phyloP scores from a whole-genome alignment of 2,888 invertebrate species.

The Morpho deidamia region DNA sequence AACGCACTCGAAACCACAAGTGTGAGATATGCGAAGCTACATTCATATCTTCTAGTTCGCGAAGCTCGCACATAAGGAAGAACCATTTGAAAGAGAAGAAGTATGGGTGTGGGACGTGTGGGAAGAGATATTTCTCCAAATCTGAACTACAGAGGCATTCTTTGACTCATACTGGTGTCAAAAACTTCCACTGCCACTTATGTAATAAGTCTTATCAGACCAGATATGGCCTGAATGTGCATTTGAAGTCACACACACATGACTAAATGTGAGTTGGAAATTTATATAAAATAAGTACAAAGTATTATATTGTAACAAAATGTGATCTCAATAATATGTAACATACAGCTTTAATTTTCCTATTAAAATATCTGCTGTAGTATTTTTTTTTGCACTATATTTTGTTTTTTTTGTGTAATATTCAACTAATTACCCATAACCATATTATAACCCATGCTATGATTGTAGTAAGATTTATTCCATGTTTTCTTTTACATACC shows the following conservation, averaged over 20 bases:
- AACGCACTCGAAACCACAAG: conserved; percentile 63
- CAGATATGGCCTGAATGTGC: conserved; percentile 67
- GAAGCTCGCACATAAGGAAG: conserved; percentile 65
- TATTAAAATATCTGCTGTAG: background rate
- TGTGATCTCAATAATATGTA: conserved; percentile 5
- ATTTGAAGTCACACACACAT: conserved; percentile 61
- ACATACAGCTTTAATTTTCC: background rate
- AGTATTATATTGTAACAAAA: background rate
- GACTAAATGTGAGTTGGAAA: conserved; percentile 34
- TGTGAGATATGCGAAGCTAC: conserved; percentile 70
- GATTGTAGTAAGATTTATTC: too few species aligned
- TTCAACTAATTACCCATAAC: too few species aligned
- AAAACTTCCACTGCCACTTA: conserved; percentile 68
- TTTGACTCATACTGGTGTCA: conserved; percentile 67
- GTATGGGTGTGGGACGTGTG: conserved; percentile 65
- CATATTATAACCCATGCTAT: too few species aligned
- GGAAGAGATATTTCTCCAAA: conserved; percentile 66
- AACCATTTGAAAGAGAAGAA: conserved; percentile 71
- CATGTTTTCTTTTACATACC: too few species aligned
- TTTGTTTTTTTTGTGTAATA: too few species aligned
- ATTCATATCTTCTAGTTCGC: conserved; percentile 66
- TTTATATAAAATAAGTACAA: conserved; percentile 16
- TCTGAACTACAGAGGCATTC: conserved; percentile 66
- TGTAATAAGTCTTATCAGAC: conserved; percentile 73
- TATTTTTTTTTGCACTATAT: too few species aligned